phyloP scores from a whole-genome alignment of 2,113 vertebrate genomes.

The Scolopax mira region DNA sequence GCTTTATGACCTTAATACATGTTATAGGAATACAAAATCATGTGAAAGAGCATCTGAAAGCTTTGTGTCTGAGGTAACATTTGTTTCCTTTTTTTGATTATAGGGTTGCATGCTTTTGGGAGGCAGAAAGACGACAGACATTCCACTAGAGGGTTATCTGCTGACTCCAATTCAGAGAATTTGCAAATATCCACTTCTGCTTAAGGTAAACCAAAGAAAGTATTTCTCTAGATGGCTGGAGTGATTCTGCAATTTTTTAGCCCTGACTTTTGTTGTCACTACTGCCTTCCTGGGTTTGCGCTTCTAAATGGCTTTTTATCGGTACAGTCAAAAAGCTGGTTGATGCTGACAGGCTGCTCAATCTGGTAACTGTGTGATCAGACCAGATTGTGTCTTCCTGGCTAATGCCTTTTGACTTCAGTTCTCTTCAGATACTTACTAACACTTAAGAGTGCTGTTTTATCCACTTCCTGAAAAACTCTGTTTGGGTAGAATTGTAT shows the following conservation, averaged over 20 bases:
- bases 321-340: neutral
- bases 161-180: conserved; percentile 97
- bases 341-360: neutral
- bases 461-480: neutral
- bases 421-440: neutral
- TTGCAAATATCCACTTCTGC: conserved; percentile 97
- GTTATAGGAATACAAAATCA: neutral
- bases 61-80: neutral
- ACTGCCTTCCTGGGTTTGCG: neutral
- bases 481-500: neutral
- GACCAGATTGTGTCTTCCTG: neutral
- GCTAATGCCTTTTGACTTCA: neutral
- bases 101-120: conserved; percentile 98
- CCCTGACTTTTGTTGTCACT: neutral
- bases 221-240: neutral
- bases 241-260: neutral
- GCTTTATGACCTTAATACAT: neutral
- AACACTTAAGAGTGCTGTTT: neutral
- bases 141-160: conserved; percentile 96
- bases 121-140: conserved; percentile 95
- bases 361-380: neutral
- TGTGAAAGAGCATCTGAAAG: neutral
- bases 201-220: conserved; percentile 83
- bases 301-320: neutral
- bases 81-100: conserved; percentile 33